phyloP scores from a whole-genome alignment of 2,888 invertebrate genomes.

The Lycophotia porphyrea region DNA sequence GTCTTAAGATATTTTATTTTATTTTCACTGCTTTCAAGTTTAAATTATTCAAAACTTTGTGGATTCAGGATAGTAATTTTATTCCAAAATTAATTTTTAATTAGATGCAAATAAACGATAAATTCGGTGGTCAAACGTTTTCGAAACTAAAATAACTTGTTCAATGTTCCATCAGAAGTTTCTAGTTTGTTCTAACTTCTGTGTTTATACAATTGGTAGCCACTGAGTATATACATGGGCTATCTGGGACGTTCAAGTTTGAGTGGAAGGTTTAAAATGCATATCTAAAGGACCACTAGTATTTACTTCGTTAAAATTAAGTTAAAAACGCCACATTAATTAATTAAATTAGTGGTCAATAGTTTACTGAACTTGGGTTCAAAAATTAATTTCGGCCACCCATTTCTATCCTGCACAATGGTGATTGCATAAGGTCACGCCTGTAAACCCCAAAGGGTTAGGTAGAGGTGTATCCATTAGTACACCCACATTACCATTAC shows the following conservation, averaged over 20 bases:
- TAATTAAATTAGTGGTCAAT: background rate
- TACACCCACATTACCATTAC: no score
- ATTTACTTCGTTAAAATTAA: background rate
- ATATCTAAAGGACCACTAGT: background rate
- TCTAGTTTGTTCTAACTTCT: slow-evolving; percentile 35
- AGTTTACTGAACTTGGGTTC: background rate
- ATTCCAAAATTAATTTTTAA: slow-evolving; percentile 51
- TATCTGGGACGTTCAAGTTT: slow-evolving; percentile 36
- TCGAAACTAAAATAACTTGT: slow-evolving; percentile 47
- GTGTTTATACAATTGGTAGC: slow-evolving; percentile 54
- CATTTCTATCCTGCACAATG: no score
- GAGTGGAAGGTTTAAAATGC: background rate
- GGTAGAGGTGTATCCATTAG: no score
- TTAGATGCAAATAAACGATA: slow-evolving; percentile 56
- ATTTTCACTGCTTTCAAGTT: background rate
- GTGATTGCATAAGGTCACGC: no score
- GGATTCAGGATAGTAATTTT: slow-evolving; percentile 19
- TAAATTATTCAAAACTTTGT: background rate
- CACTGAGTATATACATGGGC: slow-evolving; percentile 49
- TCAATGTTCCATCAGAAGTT: slow-evolving; percentile 42
- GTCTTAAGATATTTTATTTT: no score
- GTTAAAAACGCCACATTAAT: background rate
- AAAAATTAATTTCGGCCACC: no score
- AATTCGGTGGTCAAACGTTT: slow-evolving; percentile 39
- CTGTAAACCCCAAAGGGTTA: no score